A percentile compares a stretch with the other conserved stretches of the same genome.
Conservation (phyloP, 2,113 vertebrate species). For the Ginglymostoma cirratum region DNA sequence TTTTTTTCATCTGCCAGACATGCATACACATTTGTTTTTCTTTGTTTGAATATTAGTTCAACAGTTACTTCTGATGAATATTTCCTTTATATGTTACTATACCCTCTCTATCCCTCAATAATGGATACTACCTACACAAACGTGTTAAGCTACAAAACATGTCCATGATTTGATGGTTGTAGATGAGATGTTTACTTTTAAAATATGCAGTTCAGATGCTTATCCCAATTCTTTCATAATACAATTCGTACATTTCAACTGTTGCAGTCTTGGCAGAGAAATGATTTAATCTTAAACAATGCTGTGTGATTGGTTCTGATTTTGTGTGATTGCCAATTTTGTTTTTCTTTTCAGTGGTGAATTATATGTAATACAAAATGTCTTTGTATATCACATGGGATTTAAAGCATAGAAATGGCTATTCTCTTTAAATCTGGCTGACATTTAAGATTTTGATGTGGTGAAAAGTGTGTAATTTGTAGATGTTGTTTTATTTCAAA, state of each 20-base stretch:
- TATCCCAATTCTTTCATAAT: neutral
- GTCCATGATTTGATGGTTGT: neutral
- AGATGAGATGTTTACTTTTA: neutral
- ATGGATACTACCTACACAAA: neutral
- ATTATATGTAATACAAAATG: neutral
- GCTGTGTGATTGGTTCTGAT: neutral
- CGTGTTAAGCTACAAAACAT: neutral
- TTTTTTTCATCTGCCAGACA: neutral
- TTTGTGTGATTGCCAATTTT: neutral
- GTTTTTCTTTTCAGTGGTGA: neutral
- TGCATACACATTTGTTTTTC: neutral
- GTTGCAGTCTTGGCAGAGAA: neutral
- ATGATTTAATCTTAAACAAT: neutral
- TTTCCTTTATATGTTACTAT: neutral
- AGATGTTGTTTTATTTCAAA: too few species aligned
- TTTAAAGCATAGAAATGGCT: neutral
- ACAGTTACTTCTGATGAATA: neutral
- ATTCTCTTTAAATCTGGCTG: neutral
- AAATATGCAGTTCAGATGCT: neutral
- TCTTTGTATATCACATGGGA: neutral
- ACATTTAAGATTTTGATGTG: neutral
- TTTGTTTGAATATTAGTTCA: neutral
- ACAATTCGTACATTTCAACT: neutral
- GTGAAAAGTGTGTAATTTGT: too few species aligned
- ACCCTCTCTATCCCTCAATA: neutral